Conservation (phyloP, 2,113 vertebrate species). For the Patagioenas fasciata region DNA sequence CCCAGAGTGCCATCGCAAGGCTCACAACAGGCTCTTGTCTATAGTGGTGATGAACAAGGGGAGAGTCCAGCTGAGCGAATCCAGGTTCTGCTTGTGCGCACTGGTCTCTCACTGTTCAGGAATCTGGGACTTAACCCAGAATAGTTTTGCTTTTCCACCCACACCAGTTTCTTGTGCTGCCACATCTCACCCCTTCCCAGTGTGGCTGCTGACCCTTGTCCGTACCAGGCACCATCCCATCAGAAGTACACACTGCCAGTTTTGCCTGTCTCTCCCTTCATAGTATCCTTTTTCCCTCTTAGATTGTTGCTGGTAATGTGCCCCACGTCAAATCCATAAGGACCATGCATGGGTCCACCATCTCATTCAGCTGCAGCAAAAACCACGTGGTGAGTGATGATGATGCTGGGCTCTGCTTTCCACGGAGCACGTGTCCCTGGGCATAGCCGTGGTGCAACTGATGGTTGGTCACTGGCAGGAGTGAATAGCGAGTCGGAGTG, state of each 20-base stretch:
- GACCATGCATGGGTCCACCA: constrained; percentile 83
- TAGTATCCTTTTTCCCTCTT: not conserved
- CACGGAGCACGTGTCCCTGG: not conserved
- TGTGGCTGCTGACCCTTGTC: not conserved
- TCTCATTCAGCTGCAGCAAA: constrained; percentile 85
- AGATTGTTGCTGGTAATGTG: constrained; percentile 74
- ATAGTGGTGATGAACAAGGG: not conserved
- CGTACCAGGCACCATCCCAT: not conserved
- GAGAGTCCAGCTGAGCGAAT: not conserved
- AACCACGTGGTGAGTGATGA: constrained; percentile 77
- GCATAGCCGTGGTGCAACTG: rapidly evolving
- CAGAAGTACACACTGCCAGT: not conserved
- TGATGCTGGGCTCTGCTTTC: not conserved
- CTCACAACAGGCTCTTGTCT: not conserved
- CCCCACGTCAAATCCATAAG: constrained; percentile 61
- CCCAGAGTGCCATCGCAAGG: not conserved
- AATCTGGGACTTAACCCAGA: not conserved
- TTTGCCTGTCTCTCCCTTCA: not conserved
- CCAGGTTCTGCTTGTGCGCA: not conserved
- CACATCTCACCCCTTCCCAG: not conserved
- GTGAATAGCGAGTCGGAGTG: not conserved
- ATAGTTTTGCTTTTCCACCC: not conserved
- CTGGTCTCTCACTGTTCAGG: not conserved
- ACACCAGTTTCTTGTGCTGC: not conserved
- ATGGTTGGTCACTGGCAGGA: not conserved